A percentile compares a stretch with the other conserved stretches of the same genome.
Conservation (phyloP, 2,797 vertebrate species). For the Melanotaenia maccullochi region DNA sequence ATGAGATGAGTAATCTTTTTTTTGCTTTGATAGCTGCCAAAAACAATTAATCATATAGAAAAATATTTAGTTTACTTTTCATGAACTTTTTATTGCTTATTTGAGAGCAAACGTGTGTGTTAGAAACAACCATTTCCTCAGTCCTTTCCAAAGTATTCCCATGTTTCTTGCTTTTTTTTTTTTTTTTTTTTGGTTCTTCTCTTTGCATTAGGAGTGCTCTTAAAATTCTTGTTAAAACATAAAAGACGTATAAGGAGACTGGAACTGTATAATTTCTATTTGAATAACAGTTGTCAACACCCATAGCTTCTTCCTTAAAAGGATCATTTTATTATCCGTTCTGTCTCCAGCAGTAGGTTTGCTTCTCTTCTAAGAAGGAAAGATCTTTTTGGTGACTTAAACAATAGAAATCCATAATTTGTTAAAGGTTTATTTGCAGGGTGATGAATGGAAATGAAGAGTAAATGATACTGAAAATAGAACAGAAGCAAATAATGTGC, state of each 20-base stretch:
- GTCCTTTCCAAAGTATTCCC: not conserved
- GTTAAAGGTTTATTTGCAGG: slow-evolving; percentile 37
- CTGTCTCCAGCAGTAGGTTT: slow-evolving; percentile 4
- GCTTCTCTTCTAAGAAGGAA: slow-evolving; percentile 41
- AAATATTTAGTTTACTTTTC: not conserved
- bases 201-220: not conserved
- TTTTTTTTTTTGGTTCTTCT: not conserved
- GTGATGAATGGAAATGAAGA: slow-evolving; percentile 11
- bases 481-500: slow-evolving; percentile 34
- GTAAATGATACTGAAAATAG: slow-evolving; percentile 29
- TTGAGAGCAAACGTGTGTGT: not conserved
- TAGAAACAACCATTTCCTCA: not conserved
- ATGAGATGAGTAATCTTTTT: not conserved
- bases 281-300: slow-evolving; percentile 24
- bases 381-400: slow-evolving; percentile 53
- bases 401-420: slow-evolving; percentile 33
- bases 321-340: slow-evolving; percentile 56
- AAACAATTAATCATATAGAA: not conserved
- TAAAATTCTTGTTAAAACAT: slow-evolving; percentile 13
- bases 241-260: slow-evolving; percentile 24
- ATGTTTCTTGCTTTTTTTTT: not conserved
- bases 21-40: not conserved
- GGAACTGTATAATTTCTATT: slow-evolving; percentile 44
- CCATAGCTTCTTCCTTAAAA: slow-evolving; percentile 72
- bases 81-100: not conserved